These are phyloP conservation scores for Amniataba percoides DNA, from an alignment of 2,797 vertebrate genomes.

Conservation along the genomic window DNA sequence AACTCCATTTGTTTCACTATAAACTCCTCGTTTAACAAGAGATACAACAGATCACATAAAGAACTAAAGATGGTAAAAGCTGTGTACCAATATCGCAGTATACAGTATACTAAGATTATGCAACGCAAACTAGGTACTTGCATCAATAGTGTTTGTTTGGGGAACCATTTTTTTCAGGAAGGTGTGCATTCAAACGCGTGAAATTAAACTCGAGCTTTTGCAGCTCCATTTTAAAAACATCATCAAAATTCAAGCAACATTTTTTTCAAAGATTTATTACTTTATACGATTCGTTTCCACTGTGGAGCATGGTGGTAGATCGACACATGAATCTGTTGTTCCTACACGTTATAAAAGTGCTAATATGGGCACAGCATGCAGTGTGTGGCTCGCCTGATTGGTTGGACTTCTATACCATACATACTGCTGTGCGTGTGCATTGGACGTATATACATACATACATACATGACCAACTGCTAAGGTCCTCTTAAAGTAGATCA, in stretches of 20 bases:
- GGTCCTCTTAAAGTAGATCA: slow-evolving; percentile 69
- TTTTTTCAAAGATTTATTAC: not conserved
- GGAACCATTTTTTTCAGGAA: not conserved
- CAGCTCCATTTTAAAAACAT: not conserved
- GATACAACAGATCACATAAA: not conserved
- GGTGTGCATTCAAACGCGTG: not conserved
- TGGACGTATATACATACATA: slow-evolving; percentile 39
- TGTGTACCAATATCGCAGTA: not conserved
- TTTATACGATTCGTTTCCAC: not conserved
- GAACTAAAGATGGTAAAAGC: slow-evolving; percentile 5
- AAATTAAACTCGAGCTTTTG: not conserved
- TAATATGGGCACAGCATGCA: slow-evolving; percentile 27
- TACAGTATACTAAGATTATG: too few species aligned
- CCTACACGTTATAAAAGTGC: not conserved
- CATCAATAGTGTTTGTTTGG: not conserved
- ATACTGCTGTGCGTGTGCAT: slow-evolving; percentile 11
- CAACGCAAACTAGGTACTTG: not conserved
- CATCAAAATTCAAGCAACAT: not conserved
- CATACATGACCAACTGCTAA: slow-evolving; percentile 56
- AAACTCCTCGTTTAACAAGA: not conserved
- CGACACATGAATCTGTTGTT: slow-evolving; percentile 3
- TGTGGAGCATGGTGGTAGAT: not conserved
- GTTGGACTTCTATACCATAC: slow-evolving; percentile 20
- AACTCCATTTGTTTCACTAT: not conserved
- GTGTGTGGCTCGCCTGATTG: not conserved